Percentiles rank a stretch among this genome's conserved stretches.
These are phyloP conservation scores for Euphysa ruthae DNA, from an alignment of 30 jellyfish, hydroid and myxozoan genomes.

Conservation along the genomic window DNA sequence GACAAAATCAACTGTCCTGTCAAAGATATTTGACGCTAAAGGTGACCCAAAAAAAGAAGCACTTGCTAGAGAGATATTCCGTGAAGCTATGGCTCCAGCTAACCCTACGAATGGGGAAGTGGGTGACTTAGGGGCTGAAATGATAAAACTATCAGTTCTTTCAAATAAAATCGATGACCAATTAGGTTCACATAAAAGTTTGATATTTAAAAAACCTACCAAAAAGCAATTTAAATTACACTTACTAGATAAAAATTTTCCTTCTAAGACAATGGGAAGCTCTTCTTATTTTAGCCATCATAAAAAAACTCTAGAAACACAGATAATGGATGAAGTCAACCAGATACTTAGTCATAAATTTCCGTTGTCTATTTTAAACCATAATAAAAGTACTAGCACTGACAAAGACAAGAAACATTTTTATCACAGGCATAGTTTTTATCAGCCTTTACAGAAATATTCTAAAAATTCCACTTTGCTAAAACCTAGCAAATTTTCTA, in stretches of 20 bases:
- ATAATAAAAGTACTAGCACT: too few species aligned
- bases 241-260: too few species aligned
- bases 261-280: too few species aligned
- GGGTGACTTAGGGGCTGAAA: conserved; percentile 29
- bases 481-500: too few species aligned
- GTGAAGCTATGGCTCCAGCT: conserved; percentile 14
- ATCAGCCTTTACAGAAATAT: too few species aligned
- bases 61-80: conserved; percentile 24
- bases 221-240: too few species aligned
- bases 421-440: too few species aligned
- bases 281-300: too few species aligned
- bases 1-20: conserved; percentile 1
- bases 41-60: conserved; percentile 21
- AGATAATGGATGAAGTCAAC: neutral
- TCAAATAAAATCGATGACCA: neutral
- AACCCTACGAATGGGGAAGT: conserved; percentile 14
- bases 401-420: too few species aligned
- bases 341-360: too few species aligned
- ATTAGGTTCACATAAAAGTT: neutral
- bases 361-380: too few species aligned
- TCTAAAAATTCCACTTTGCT: too few species aligned
- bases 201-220: neutral
- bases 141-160: conserved; percentile 13
- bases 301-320: neutral
- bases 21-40: conserved; percentile 9